phyloP scores from a whole-genome alignment of 2,797 vertebrate species.

The Sarcophilus harrisii region DNA sequence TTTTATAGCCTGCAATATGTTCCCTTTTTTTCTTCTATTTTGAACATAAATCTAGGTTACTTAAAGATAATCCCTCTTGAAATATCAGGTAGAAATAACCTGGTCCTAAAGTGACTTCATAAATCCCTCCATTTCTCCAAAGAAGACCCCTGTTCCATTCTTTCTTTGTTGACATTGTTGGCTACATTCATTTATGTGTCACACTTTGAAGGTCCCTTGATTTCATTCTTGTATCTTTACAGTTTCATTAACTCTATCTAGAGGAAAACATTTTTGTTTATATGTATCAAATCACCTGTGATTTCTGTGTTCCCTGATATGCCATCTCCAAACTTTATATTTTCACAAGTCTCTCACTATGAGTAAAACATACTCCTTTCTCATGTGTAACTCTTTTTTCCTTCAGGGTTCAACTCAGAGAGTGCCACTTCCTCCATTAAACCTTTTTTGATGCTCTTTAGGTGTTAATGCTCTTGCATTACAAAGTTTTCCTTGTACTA shows the following conservation, averaged over 20 bases:
- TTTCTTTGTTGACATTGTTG: not conserved
- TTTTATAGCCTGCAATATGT: not conserved
- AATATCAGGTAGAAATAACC: not conserved
- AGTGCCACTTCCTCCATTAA: not conserved
- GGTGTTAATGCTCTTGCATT: not conserved
- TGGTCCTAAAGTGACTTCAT: not conserved
- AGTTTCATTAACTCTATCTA: not conserved
- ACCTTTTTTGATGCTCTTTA: not conserved
- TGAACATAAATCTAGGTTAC: not conserved
- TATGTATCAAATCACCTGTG: not conserved
- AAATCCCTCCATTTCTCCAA: not conserved
- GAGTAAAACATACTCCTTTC: not conserved
- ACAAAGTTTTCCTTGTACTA: not conserved
- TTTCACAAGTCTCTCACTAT: not conserved
- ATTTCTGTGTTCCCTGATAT: not conserved
- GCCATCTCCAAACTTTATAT: not conserved
- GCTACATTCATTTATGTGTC: not conserved
- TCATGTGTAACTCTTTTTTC: not conserved
- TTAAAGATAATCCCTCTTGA: not conserved
- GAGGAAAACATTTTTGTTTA: not conserved
- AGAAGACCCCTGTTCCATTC: not conserved
- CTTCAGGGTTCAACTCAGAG: not conserved
- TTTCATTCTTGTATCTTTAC: not conserved
- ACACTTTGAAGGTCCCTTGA: not conserved
- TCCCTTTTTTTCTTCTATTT: not conserved